Conservation (phyloP, 2,797 vertebrate species). For the Propithecus perrieri region DNA sequence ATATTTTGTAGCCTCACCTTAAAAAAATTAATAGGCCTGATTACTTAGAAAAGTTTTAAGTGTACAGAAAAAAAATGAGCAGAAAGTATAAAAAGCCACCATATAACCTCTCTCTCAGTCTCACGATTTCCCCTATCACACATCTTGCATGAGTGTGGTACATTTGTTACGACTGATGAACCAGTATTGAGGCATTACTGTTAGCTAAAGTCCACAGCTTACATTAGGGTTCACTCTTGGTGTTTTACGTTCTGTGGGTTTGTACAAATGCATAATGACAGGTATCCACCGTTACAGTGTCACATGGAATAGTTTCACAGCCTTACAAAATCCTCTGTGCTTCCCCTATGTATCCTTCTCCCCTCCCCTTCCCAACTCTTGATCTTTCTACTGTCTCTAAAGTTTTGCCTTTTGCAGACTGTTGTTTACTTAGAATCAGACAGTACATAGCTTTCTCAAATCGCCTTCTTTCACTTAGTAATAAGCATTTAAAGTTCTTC, state of each 20-base stretch:
- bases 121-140: neutral
- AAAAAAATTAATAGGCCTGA: neutral
- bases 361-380: neutral
- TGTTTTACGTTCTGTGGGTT: neutral
- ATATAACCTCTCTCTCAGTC: neutral
- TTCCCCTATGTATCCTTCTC: neutral
- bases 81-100: neutral
- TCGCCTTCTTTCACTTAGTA: neutral
- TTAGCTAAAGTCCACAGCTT: neutral
- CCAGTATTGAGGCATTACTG: neutral
- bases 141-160: neutral
- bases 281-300: neutral
- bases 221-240: neutral
- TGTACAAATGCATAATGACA: neutral
- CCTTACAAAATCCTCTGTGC: neutral
- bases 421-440: neutral
- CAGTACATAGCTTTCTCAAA: neutral
- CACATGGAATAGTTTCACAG: neutral
- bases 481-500: neutral
- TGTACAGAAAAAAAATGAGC: neutral
- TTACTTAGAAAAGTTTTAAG: neutral
- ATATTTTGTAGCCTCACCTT: neutral
- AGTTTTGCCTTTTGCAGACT: neutral
- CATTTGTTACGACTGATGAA: neutral
- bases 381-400: neutral